phyloP scores from a whole-genome alignment of 2,113 vertebrate genomes.

The Hydrolagus affinis region DNA sequence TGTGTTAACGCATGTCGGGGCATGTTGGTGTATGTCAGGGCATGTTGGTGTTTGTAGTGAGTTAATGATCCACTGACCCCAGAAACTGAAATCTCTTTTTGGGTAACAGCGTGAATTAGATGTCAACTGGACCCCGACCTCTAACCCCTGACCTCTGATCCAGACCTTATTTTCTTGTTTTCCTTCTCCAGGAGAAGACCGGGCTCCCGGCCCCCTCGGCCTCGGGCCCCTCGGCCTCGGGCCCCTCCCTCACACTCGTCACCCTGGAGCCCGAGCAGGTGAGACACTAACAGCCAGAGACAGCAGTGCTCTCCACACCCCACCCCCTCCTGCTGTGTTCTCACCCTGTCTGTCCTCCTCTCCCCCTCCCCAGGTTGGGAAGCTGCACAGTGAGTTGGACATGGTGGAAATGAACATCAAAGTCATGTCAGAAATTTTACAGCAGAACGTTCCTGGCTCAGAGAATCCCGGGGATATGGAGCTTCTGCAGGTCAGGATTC shows the following conservation, averaged over 20 bases:
- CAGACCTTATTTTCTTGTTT: not conserved
- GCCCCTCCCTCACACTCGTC: not conserved
- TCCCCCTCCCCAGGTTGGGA: conserved; percentile 53
- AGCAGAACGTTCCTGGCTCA: conserved; percentile 56
- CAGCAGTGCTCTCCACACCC: not conserved
- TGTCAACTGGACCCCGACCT: no score
- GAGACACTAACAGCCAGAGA: no score
- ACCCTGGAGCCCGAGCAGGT: not conserved
- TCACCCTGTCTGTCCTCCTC: not conserved
- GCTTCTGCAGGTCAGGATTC: conserved; percentile 54
- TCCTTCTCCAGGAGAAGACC: not conserved
- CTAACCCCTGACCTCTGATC: no score
- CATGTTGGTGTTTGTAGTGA: no score
- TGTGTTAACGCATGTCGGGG: no score
- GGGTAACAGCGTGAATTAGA: no score
- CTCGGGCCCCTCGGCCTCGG: not conserved
- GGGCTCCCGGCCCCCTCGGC: not conserved
- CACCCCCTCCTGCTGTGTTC: not conserved
- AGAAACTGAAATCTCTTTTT: no score
- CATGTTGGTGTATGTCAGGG: no score
- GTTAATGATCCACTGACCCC: no score
- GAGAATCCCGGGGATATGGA: conserved; percentile 55
- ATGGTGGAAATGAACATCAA: conserved; percentile 61
- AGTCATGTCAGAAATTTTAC: conserved; percentile 62
- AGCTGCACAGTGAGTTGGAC: conserved; percentile 64